A percentile compares a stretch with the other conserved stretches of the same genome.
Evolutionary conservation across 2,888 invertebrate genomes (phyloP).

Genomic region (Dysmachus trigonus): DNA sequence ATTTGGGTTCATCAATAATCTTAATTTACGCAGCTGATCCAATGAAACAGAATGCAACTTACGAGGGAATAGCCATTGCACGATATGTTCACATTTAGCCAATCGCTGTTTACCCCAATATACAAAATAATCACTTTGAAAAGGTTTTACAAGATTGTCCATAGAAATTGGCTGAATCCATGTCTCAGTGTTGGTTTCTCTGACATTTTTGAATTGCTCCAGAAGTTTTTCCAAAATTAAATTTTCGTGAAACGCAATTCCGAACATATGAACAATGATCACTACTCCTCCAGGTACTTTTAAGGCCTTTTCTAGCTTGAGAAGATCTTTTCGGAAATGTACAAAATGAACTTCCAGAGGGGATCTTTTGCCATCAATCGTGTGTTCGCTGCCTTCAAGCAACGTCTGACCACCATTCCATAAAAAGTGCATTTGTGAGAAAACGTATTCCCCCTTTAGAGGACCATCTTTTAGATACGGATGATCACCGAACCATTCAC

Average conservation of each 20-base stretch:
- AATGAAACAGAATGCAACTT: slow-evolving; percentile 68
- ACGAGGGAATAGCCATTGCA: slow-evolving; percentile 73
- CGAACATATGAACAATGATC: slow-evolving; percentile 71
- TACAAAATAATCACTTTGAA: slow-evolving; percentile 71
- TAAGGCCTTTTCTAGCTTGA: slow-evolving; percentile 71
- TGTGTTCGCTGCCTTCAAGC: slow-evolving; percentile 74
- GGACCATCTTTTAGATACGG: slow-evolving; percentile 72
- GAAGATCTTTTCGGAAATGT: slow-evolving; percentile 70
- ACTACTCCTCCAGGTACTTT: slow-evolving; percentile 69
- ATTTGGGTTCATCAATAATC: not conserved
- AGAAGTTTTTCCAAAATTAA: slow-evolving; percentile 47
- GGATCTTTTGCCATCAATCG: slow-evolving; percentile 67
- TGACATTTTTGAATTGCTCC: slow-evolving; percentile 63
- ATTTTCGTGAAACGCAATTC: slow-evolving; percentile 62
- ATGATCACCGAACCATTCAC: slow-evolving; percentile 55
- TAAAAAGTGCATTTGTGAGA: slow-evolving; percentile 76
- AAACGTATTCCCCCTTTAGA: slow-evolving; percentile 69
- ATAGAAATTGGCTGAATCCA: slow-evolving; percentile 67
- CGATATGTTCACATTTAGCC: slow-evolving; percentile 63
- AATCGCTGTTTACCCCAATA: slow-evolving; percentile 71
- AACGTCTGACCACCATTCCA: slow-evolving; percentile 71
- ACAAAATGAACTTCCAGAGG: slow-evolving; percentile 74
- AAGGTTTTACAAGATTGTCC: slow-evolving; percentile 67
- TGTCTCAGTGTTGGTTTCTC: slow-evolving; percentile 66
- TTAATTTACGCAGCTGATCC: slow-evolving; percentile 66